These are phyloP conservation scores for Hymenochirus boettgeri DNA, from an alignment of 2,113 vertebrate species.

Conservation along the genomic window DNA sequence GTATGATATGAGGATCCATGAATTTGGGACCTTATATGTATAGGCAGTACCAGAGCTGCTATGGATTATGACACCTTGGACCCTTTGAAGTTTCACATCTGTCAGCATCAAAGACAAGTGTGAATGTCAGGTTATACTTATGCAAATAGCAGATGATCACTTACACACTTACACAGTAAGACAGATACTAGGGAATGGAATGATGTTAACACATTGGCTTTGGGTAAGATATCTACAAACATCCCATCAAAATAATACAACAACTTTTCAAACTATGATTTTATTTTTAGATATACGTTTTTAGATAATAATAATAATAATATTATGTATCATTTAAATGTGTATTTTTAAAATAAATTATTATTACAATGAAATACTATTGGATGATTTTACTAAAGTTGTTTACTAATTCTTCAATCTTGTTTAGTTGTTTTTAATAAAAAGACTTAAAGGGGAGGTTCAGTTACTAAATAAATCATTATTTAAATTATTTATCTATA, in stretches of 20 bases:
- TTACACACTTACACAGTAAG: neutral
- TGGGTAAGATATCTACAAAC: neutral
- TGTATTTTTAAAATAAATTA: too few relatives aligned
- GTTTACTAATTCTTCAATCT: too few relatives aligned
- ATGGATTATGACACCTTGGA: too few relatives aligned
- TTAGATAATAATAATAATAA: neutral
- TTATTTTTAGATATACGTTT: neutral
- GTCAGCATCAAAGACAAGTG: slow-evolving; percentile 45
- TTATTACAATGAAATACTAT: too few relatives aligned
- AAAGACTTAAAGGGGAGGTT: too few relatives aligned
- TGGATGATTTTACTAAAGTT: too few relatives aligned
- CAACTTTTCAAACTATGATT: too few relatives aligned
- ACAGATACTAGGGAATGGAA: neutral
- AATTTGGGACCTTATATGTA: neutral
- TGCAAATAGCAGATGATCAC: neutral
- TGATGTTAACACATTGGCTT: neutral
- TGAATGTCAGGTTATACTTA: neutral
- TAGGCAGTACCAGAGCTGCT: neutral
- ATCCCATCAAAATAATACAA: too few relatives aligned
- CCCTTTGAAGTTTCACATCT: slow-evolving; percentile 61
- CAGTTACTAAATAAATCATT: too few relatives aligned
- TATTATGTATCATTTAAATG: neutral
- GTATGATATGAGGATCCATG: neutral
- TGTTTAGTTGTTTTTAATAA: too few relatives aligned
- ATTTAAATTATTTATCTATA: too few relatives aligned